Percentiles rank a stretch among this genome's conserved stretches.
phyloP scores from a whole-genome alignment of 1,140 invertebrate genomes.

The Trichonephila clavipes region DNA sequence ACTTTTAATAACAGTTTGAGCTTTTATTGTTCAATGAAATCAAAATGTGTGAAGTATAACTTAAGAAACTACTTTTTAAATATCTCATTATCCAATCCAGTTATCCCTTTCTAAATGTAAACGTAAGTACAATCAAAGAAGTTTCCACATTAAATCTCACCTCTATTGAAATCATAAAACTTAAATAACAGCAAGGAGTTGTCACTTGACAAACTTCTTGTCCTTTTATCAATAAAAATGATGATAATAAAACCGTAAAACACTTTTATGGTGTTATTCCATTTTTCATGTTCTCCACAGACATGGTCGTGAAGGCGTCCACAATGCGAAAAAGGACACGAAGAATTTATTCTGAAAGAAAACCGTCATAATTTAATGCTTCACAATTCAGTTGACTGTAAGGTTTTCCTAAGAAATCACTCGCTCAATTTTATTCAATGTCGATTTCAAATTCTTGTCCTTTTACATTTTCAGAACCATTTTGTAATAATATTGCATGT shows the following conservation, averaged over 20 bases:
- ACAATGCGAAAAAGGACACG: background rate
- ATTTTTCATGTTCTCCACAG: background rate
- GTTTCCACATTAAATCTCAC: background rate
- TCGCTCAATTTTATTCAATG: background rate
- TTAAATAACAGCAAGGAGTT: background rate
- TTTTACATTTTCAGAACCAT: background rate
- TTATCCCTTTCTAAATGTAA: no score
- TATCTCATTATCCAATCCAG: no score
- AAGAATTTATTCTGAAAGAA: conserved; percentile 1
- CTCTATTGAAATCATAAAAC: background rate
- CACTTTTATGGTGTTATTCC: background rate
- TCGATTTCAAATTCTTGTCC: background rate
- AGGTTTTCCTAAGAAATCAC: background rate
- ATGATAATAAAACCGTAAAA: background rate
- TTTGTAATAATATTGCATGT: background rate
- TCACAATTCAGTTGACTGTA: background rate
- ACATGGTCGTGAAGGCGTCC: background rate
- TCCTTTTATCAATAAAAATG: conserved; percentile 25
- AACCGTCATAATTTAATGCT: background rate
- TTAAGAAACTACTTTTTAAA: no score
- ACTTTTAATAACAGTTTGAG: no score
- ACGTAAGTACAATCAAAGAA: no score
- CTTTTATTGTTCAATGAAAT: no score
- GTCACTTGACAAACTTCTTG: background rate
- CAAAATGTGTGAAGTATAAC: no score